Evolutionary conservation across 1,140 invertebrate genomes (phyloP), one percentile per base, ranked within the genome.

Genomic region (Drosophila varians): DNA sequence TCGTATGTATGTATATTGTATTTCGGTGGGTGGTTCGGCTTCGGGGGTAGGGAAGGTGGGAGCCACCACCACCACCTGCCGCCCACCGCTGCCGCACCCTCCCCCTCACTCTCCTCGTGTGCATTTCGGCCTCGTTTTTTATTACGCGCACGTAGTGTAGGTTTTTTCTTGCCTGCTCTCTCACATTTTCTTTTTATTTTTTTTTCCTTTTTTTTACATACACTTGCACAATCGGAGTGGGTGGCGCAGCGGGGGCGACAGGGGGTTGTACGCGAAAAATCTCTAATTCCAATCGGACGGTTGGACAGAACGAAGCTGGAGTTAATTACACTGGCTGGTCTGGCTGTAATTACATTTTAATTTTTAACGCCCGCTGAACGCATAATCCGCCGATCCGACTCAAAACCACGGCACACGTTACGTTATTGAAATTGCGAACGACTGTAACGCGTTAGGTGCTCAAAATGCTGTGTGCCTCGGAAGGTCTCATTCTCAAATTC

Each of bases 121-220:
- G 28, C 77, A 82, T 73, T 73, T 82, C 77, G 77, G 66, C 80
- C 80, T 84, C 82, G 80, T 84, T 84, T 74, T 74, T 74, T 86
- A 86, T 84, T 84, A 80, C 82, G 80, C 80, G 80, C 80, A 84
- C 80, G 71, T 74, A 74, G 69, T 65, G 71, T 56, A 65, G 64
- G 31, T 62, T 71, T 54, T 72, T 61, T 74, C 64, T 62, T 56
- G 18, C 43, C 34, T 49, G 43, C 38, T 46, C 51, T 73, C 62
- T 66, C 62, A 66, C 58, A 80, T 38, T 16, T 38, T 38, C 4
- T 69, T 84, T 83, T 62, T 72, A 5, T 38, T 38, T 16, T 12
- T 73, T 86, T 83, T 62, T 72, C 68, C 76, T 31, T 31, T 11
- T 77, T 84, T 83, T 62, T 75, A 76, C 80, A 74, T 74, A 77